phyloP scores from a whole-genome alignment of 2,113 vertebrate species.

The Tupaia tana region DNA sequence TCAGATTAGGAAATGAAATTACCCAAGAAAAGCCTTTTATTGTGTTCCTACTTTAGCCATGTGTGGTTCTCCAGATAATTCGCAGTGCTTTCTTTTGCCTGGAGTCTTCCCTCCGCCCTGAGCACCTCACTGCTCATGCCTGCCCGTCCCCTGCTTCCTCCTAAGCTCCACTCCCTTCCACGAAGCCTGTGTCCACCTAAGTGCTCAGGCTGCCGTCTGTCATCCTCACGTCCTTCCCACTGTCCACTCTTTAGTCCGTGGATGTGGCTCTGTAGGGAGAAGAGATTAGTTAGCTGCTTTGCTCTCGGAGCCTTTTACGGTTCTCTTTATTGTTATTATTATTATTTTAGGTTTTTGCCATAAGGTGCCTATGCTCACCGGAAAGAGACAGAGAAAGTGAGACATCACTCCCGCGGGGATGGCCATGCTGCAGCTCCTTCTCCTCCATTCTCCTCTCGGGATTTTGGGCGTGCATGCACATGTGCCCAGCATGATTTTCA shows the following conservation, averaged over 20 bases:
- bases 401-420: too few relatives aligned
- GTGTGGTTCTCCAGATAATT: neutral
- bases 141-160: neutral
- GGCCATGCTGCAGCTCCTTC: too few relatives aligned
- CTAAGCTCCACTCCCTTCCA: neutral
- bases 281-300: neutral
- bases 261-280: neutral
- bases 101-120: neutral
- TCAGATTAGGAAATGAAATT: constrained; percentile 54
- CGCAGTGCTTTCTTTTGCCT: neutral
- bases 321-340: neutral
- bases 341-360: too few relatives aligned
- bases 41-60: neutral
- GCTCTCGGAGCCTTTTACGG: neutral
- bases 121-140: neutral
- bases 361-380: too few relatives aligned
- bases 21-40: neutral
- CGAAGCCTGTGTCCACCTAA: neutral
- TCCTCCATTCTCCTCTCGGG: too few relatives aligned
- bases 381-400: too few relatives aligned
- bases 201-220: neutral
- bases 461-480: too few relatives aligned
- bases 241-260: neutral
- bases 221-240: neutral
- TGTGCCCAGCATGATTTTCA: too few relatives aligned